A percentile compares a stretch with the other conserved stretches of the same genome.
phyloP scores from a whole-genome alignment of 2,888 invertebrate genomes.

The Euzophera pinguis region DNA sequence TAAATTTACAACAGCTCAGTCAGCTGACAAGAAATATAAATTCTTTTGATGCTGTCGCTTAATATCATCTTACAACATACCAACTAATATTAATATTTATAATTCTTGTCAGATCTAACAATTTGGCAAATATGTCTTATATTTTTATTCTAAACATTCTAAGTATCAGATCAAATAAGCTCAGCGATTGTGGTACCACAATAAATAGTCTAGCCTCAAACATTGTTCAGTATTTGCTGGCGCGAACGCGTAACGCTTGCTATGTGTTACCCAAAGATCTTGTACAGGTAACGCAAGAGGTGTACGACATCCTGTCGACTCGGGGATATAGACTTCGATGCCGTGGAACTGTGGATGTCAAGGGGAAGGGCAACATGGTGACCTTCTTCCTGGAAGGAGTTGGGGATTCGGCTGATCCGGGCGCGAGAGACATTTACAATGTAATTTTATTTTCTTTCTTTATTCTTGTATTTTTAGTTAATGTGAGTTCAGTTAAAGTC shows the following conservation, averaged over 20 bases:
- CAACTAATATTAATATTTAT: too few relatives aligned
- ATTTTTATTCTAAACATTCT: too few relatives aligned
- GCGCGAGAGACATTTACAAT: constrained; percentile 41
- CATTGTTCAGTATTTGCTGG: neutral
- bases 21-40: too few relatives aligned
- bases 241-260: neutral
- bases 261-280: neutral
- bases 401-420: constrained; percentile 37
- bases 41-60: too few relatives aligned
- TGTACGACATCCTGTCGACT: constrained; percentile 87
- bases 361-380: constrained; percentile 96
- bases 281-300: constrained; percentile 90
- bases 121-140: too few relatives aligned
- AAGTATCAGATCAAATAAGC: constrained; percentile 17
- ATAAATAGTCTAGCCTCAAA: constrained; percentile 26
- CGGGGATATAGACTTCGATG: constrained; percentile 91
- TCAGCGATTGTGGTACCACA: constrained; percentile 54
- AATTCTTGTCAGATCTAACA: too few relatives aligned
- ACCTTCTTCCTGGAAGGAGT: constrained; percentile 89
- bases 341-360: constrained; percentile 93
- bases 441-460: constrained; percentile 32
- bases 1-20: too few relatives aligned
- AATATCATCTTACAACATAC: too few relatives aligned
- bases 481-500: too few relatives aligned
- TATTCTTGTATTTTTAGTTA: too few relatives aligned